A percentile compares a stretch with the other conserved stretches of the same genome.
phyloP scores from a whole-genome alignment of 2,113 vertebrate genomes.

The Muscicapa adusta region DNA sequence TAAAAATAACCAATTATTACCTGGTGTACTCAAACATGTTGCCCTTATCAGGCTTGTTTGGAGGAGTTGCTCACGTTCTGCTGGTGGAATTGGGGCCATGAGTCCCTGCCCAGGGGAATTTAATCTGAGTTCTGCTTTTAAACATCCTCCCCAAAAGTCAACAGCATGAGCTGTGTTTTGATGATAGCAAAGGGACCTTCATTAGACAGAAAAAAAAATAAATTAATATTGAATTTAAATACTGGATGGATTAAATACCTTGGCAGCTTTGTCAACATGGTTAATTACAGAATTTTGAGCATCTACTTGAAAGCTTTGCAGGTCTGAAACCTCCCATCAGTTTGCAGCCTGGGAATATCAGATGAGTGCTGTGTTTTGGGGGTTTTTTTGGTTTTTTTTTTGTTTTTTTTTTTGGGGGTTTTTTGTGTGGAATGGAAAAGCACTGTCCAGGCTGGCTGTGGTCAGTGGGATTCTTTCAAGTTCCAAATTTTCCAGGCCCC shows the following conservation, averaged over 20 bases:
- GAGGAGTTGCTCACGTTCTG: neutral
- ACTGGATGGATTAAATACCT: neutral
- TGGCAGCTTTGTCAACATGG: neutral
- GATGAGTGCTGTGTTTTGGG: neutral
- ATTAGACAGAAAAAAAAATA: neutral
- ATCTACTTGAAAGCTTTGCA: neutral
- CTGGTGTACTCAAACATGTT: fast-evolving
- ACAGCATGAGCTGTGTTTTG: neutral
- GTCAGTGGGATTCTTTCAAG: neutral
- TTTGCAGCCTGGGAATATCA: neutral
- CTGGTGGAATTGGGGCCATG: neutral
- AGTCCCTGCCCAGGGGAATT: neutral
- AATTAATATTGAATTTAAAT: neutral
- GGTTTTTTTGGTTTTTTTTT: too few species aligned
- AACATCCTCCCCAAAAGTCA: conserved; percentile 17
- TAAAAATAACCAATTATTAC: neutral
- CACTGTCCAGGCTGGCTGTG: neutral
- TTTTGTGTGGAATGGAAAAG: neutral
- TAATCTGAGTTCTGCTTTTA: neutral
- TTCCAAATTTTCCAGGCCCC: fast-evolving
- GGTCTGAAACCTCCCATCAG: neutral
- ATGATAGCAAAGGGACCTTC: neutral
- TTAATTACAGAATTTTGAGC: neutral
- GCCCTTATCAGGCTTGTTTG: neutral
- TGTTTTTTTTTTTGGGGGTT: too few species aligned